Evolutionary conservation across 2,797 vertebrate species (phyloP).

Genomic region (Falco berigora): DNA sequence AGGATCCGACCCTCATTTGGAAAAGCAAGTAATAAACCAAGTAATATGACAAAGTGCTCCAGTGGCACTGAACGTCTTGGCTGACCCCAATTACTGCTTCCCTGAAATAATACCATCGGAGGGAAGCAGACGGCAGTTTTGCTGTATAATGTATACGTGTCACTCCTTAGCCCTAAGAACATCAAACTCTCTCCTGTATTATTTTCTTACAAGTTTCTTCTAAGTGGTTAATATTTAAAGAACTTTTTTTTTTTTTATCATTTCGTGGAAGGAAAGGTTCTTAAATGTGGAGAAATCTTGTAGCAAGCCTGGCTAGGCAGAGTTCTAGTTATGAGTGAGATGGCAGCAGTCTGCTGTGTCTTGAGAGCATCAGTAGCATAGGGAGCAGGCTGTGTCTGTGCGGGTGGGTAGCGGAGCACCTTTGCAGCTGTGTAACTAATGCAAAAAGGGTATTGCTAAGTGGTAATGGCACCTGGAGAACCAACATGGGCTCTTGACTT

Average conservation of each 20-base stretch:
- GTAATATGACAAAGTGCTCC: background rate
- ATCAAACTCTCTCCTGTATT: background rate
- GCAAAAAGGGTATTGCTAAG: background rate
- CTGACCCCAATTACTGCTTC: constrained; percentile 42
- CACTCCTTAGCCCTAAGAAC: constrained; percentile 4
- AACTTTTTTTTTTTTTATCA: background rate
- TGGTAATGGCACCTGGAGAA: background rate
- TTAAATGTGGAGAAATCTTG: constrained; percentile 24
- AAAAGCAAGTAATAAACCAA: constrained; percentile 29
- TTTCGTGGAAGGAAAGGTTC: background rate
- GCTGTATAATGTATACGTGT: background rate
- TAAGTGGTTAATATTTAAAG: constrained; percentile 58
- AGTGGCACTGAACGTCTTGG: background rate
- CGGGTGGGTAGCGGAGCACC: background rate
- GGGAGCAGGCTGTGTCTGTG: background rate
- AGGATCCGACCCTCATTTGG: constrained; percentile 29
- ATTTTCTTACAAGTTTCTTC: constrained; percentile 27
- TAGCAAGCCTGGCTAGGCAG: constrained; percentile 25
- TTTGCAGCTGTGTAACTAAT: background rate
- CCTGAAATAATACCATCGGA: background rate
- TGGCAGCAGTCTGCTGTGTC: background rate
- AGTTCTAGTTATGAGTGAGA: constrained; percentile 23
- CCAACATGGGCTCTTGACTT: background rate
- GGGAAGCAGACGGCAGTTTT: background rate
- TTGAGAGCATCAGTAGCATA: background rate